These are phyloP conservation scores for Brachionus plicatilis DNA, from an alignment of 1,140 invertebrate genomes.

Conservation along the genomic window DNA sequence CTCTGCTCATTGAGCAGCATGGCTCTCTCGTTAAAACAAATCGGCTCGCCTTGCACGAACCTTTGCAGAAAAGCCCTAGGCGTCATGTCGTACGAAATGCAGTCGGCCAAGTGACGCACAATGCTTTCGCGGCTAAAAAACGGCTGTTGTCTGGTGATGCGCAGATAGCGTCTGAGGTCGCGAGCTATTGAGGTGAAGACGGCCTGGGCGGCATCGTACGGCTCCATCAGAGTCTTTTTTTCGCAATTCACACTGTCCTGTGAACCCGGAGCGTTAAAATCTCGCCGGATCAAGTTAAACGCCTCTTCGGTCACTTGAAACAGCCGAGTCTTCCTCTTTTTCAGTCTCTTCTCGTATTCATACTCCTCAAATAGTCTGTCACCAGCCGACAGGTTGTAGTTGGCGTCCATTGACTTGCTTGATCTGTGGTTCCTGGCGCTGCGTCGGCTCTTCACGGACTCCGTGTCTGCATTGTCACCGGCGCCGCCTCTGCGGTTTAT, in stretches of 20 bases:
- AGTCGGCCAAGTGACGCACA: conserved; percentile 74
- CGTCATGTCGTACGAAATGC: conserved; percentile 83
- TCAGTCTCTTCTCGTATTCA: conserved; percentile 85
- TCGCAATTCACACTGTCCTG: background rate
- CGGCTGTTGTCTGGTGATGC: conserved; percentile 88
- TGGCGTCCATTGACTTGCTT: background rate
- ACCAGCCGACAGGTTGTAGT: background rate
- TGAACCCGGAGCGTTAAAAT: conserved; percentile 22
- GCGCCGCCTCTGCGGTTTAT: background rate
- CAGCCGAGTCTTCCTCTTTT: conserved; percentile 78
- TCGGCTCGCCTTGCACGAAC: conserved; percentile 63
- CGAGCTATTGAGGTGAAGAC: conserved; percentile 92
- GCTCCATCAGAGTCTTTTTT: conserved; percentile 28
- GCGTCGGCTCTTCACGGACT: background rate
- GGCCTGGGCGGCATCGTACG: conserved; percentile 56
- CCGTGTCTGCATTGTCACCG: background rate
- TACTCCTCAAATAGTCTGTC: conserved; percentile 88
- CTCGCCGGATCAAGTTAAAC: conserved; percentile 81
- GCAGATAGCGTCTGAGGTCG: conserved; percentile 88
- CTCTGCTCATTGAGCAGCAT: conserved; percentile 6
- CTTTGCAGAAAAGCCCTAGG: conserved; percentile 80
- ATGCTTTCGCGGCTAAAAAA: conserved; percentile 88
- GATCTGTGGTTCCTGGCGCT: background rate
- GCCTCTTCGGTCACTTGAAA: conserved; percentile 90
- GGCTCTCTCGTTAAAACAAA: conserved; percentile 6